phyloP scores from a whole-genome alignment of 2,797 vertebrate species.

The Erithacus rubecula region DNA sequence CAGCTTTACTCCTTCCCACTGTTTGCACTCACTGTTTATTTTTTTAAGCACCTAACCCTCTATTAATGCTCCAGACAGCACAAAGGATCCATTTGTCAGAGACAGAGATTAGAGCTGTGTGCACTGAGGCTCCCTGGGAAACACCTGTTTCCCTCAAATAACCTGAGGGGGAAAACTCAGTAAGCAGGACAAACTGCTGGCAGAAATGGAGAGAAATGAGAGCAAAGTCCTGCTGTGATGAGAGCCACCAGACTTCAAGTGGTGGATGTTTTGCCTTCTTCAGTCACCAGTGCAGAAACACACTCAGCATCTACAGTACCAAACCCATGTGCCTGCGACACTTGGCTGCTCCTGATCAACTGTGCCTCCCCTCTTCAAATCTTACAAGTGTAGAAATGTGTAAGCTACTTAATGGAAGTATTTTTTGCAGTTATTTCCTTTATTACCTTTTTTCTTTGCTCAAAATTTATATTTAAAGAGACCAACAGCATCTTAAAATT shows the following conservation, averaged over 20 bases:
- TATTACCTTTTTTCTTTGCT: background rate
- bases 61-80: slow-evolving; percentile 48
- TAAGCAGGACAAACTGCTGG: slow-evolving; percentile 36
- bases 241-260: background rate
- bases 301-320: background rate
- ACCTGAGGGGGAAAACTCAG: slow-evolving; percentile 32
- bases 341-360: background rate
- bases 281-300: background rate
- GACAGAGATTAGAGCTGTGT: slow-evolving; percentile 2
- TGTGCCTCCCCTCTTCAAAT: background rate
- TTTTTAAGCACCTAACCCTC: slow-evolving; percentile 35
- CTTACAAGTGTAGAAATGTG: background rate
- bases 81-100: slow-evolving; percentile 70
- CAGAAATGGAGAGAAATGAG: slow-evolving; percentile 10
- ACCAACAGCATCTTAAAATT: background rate
- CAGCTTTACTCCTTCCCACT: slow-evolving; percentile 19
- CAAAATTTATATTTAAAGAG: background rate
- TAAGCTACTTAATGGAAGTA: background rate
- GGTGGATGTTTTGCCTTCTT: background rate
- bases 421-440: background rate
- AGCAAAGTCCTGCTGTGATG: background rate
- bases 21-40: slow-evolving; percentile 56
- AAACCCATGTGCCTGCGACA: background rate
- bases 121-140: slow-evolving; percentile 49
- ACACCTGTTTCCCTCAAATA: slow-evolving; percentile 67